Evolutionary conservation across 2,113 vertebrate genomes (phyloP).

Genomic region (Anhinga rufa): DNA sequence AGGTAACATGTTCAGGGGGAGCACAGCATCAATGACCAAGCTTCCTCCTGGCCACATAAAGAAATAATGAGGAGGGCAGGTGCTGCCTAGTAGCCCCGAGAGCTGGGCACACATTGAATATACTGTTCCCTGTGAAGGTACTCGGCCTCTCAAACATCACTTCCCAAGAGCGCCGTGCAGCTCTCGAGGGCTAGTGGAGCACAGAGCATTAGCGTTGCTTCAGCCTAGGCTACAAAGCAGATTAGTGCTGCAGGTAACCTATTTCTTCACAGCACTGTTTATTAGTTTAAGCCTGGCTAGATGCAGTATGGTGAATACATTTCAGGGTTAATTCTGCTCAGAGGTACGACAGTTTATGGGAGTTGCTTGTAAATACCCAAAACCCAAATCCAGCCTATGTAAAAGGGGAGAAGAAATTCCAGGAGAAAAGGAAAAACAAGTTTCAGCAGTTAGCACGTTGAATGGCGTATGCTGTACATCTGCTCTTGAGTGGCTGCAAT

Average conservation of each 20-base stretch:
- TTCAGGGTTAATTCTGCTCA: background rate
- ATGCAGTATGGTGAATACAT: accelerated
- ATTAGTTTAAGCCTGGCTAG: background rate
- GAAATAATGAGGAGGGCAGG: background rate
- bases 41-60: background rate
- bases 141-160: background rate
- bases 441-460: background rate
- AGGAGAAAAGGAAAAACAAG: background rate
- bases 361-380: background rate
- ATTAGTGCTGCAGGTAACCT: background rate
- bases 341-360: background rate
- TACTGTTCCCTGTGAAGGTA: background rate
- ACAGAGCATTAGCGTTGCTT: background rate
- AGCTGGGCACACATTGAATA: background rate
- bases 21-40: background rate
- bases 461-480: background rate
- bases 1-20: background rate
- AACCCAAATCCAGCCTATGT: background rate
- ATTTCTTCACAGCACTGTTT: background rate
- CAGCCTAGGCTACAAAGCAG: background rate
- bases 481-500: background rate
- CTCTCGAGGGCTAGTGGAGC: background rate
- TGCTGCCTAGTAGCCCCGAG: background rate
- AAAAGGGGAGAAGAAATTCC: background rate
- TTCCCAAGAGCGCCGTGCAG: background rate